Evolutionary conservation across 2,888 invertebrate genomes (phyloP).

Genomic region (Iphiclides podalirius): DNA sequence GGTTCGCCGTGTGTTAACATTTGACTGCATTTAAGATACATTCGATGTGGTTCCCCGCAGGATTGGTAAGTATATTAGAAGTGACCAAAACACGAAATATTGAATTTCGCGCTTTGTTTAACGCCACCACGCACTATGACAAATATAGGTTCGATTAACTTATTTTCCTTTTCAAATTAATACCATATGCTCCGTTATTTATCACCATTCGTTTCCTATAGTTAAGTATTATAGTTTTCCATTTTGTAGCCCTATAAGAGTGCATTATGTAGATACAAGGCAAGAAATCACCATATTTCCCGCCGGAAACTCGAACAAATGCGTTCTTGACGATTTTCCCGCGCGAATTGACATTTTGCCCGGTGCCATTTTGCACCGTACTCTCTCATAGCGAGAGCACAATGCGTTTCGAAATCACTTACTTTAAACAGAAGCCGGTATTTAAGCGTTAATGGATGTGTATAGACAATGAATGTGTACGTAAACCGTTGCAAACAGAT

Average conservation of each 20-base stretch:
- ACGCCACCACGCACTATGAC: no score
- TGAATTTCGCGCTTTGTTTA: no score
- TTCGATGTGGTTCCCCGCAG: no score
- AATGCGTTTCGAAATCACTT: slow-evolving; percentile 23
- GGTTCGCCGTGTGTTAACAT: no score
- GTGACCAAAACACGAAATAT: no score
- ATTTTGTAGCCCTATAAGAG: background rate
- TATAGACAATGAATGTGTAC: slow-evolving; percentile 4
- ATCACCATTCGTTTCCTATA: no score
- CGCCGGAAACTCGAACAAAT: slow-evolving; percentile 20
- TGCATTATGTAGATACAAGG: background rate
- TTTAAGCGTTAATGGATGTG: slow-evolving; percentile 15
- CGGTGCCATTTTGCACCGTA: slow-evolving; percentile 12
- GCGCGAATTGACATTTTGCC: slow-evolving; percentile 20
- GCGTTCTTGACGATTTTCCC: slow-evolving; percentile 24
- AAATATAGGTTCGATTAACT: no score
- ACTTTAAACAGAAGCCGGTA: slow-evolving; percentile 16
- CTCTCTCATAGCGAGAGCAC: slow-evolving; percentile 20
- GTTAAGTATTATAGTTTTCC: background rate
- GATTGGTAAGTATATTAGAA: no score
- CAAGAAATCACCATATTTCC: slow-evolving; percentile 20
- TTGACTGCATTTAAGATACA: no score
- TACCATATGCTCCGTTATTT: no score
- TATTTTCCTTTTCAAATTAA: no score
- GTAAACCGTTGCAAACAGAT: slow-evolving; percentile 1